Conservation (phyloP, 2,888 invertebrate species). For the Drosophila hamatofila region DNA sequence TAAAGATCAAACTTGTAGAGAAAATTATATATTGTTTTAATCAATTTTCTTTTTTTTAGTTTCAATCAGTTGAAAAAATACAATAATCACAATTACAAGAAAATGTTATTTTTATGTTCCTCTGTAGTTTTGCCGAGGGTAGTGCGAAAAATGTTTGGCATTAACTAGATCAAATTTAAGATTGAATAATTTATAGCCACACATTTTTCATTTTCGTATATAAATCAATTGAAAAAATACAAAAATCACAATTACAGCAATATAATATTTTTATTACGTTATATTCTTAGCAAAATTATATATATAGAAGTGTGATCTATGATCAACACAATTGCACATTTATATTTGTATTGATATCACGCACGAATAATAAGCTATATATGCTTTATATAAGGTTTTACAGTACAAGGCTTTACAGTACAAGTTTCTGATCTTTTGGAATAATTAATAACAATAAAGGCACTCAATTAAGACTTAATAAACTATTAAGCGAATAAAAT, state of each 20-base stretch:
- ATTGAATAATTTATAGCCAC: neutral
- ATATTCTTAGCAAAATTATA: conserved; percentile 6
- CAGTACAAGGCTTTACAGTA: conserved; percentile 14
- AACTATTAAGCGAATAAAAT: conserved; percentile 12
- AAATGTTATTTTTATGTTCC: no score
- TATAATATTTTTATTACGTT: conserved; percentile 1
- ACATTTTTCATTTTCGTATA: no score
- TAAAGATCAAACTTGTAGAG: no score
- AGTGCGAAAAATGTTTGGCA: neutral
- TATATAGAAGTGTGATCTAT: conserved; percentile 18
- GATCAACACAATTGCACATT: conserved; percentile 36
- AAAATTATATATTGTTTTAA: no score
- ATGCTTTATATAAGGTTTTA: conserved; percentile 7
- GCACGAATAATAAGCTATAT: conserved; percentile 6
- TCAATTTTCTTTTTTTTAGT: no score
- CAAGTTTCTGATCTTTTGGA: conserved; percentile 1
- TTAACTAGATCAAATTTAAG: neutral
- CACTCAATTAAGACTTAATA: conserved; percentile 28
- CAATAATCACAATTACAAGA: no score
- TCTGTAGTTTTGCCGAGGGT: no score
- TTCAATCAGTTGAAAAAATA: no score
- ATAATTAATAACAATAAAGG: conserved; percentile 18
- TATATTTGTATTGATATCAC: conserved; percentile 28
- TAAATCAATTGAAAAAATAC: neutral
- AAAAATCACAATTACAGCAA: neutral